Percentiles rank a stretch among this genome's conserved stretches.
phyloP scores from a whole-genome alignment of 2,888 invertebrate genomes.

The Chymomyza fuscimana region DNA sequence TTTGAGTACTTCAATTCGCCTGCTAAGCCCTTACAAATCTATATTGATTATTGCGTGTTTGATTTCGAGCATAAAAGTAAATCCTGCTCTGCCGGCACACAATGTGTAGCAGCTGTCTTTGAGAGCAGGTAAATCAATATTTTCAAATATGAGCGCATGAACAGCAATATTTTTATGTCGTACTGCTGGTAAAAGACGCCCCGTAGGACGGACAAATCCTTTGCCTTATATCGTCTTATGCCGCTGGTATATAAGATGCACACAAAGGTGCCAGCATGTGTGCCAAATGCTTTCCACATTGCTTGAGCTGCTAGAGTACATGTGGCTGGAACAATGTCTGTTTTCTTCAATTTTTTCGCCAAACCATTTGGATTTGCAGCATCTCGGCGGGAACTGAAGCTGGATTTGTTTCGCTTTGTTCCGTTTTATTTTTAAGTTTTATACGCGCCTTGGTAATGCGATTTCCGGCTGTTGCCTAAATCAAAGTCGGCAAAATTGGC shows the following conservation, averaged over 20 bases:
- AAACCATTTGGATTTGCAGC: neutral
- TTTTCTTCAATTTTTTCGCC: slow-evolving; percentile 13
- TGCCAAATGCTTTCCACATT: slow-evolving; percentile 41
- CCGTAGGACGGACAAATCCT: neutral
- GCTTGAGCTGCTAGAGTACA: slow-evolving; percentile 29
- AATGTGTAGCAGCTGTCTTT: slow-evolving; percentile 60
- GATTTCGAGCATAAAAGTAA: slow-evolving; percentile 28
- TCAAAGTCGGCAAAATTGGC: neutral
- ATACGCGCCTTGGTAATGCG: slow-evolving; percentile 1
- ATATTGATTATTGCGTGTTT: slow-evolving; percentile 68
- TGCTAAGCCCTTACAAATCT: slow-evolving; percentile 53
- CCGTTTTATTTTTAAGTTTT: neutral
- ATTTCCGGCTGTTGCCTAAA: neutral
- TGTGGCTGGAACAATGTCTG: slow-evolving; percentile 25
- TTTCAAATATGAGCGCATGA: slow-evolving; percentile 69
- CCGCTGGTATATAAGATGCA: slow-evolving; percentile 3
- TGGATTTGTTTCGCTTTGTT: neutral
- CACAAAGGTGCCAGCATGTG: slow-evolving; percentile 50
- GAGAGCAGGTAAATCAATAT: slow-evolving; percentile 73
- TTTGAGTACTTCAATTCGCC: neutral
- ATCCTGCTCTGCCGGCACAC: neutral
- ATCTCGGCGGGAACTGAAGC: neutral
- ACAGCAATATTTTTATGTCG: slow-evolving; percentile 38
- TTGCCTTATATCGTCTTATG: neutral
- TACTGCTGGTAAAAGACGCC: neutral